A percentile compares a stretch with the other conserved stretches of the same genome.
Evolutionary conservation across 2,888 invertebrate genomes (phyloP).

Genomic region (Oxystoma pomonae): DNA sequence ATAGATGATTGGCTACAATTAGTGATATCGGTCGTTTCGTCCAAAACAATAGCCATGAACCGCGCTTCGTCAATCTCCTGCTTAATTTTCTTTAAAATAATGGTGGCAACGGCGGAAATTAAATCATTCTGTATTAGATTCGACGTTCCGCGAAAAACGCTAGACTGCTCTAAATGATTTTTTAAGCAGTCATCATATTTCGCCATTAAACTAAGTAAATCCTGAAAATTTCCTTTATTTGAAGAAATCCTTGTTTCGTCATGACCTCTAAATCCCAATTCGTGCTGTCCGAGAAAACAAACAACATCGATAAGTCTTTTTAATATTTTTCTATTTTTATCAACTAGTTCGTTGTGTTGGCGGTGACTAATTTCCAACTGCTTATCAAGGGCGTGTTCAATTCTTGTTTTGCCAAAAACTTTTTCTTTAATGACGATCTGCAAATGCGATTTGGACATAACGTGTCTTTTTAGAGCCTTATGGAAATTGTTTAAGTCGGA

Average conservation of each 20-base stretch:
- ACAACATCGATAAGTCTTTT: constrained; percentile 26
- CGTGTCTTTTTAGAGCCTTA: too few species aligned
- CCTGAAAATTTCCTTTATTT: constrained; percentile 10
- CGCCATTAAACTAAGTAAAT: constrained; percentile 21
- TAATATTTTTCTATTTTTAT: constrained; percentile 27
- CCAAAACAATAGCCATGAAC: constrained; percentile 30
- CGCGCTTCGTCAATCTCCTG: constrained; percentile 24
- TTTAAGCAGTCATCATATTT: constrained; percentile 24
- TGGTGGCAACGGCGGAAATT: constrained; percentile 21
- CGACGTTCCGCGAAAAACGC: constrained; percentile 29
- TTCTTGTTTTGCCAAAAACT: constrained; percentile 18
- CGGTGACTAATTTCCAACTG: constrained; percentile 10
- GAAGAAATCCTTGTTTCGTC: constrained; percentile 7
- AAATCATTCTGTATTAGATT: constrained; percentile 33
- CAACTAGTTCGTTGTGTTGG: constrained; percentile 27
- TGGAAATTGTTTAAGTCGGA: too few species aligned
- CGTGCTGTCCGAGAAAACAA: constrained; percentile 23
- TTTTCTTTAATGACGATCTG: constrained; percentile 18
- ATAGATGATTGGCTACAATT: constrained; percentile 31
- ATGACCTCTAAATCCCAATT: constrained; percentile 23
- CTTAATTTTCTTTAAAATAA: constrained; percentile 25
- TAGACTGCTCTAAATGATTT: constrained; percentile 27
- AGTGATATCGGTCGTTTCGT: constrained; percentile 32
- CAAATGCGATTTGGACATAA: too few species aligned
- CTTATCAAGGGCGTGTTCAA: constrained; percentile 14